phyloP scores from a whole-genome alignment of 2,888 invertebrate species.

The Hyposoter didymator region DNA sequence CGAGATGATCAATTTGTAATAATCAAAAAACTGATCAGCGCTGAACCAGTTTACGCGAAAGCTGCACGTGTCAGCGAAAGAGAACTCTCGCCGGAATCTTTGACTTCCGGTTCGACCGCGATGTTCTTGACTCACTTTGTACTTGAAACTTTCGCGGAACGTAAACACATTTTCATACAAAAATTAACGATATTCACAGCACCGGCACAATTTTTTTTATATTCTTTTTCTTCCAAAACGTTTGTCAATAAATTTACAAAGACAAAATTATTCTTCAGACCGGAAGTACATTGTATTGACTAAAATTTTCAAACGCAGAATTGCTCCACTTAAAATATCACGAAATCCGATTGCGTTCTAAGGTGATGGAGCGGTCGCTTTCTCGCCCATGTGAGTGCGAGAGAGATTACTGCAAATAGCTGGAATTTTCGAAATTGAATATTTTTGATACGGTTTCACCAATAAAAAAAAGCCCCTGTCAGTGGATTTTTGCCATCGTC shows the following conservation, averaged over 20 bases:
- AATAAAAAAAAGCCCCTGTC: no score
- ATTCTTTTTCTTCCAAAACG: not conserved
- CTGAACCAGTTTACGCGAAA: slow-evolving; percentile 90
- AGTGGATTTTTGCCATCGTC: no score
- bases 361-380: no score
- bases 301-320: not conserved
- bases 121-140: slow-evolving; percentile 8
- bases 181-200: not conserved
- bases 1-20: slow-evolving; percentile 92
- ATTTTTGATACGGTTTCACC: no score
- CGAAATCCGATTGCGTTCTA: no score
- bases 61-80: slow-evolving; percentile 76
- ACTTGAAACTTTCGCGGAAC: not conserved
- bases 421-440: no score
- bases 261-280: not conserved
- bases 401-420: no score
- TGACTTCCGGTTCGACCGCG: slow-evolving; percentile 43
- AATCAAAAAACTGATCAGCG: slow-evolving; percentile 91
- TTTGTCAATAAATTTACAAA: not conserved
- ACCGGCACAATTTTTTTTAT: not conserved
- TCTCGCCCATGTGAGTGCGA: no score
- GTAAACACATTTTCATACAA: not conserved
- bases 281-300: slow-evolving; percentile 42
- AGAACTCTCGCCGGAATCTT: slow-evolving; percentile 43
- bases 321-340: slow-evolving; percentile 1